These are phyloP conservation scores for Poeciliopsis infans DNA, from an alignment of 2,797 vertebrate species.

Conservation along the genomic window DNA sequence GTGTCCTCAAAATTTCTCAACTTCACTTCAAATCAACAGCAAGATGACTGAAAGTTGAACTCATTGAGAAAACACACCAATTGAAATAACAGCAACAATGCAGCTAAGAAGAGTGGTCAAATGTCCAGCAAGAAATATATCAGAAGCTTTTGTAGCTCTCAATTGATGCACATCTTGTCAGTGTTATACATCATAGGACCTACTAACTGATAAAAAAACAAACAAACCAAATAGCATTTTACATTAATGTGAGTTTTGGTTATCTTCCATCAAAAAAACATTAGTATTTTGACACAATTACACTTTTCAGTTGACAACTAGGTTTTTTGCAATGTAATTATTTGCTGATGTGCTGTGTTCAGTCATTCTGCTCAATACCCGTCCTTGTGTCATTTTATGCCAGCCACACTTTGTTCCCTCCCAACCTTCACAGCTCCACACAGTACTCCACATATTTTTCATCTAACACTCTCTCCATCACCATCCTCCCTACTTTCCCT, in stretches of 20 bases:
- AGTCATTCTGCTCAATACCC: constrained; percentile 2
- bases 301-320: neutral
- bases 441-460: constrained; percentile 38
- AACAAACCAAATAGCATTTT: neutral
- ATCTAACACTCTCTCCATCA: constrained; percentile 51
- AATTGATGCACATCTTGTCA: neutral
- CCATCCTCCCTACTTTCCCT: constrained; percentile 18
- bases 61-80: no score
- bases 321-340: constrained; percentile 19
- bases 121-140: neutral
- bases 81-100: no score
- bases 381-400: constrained; percentile 2
- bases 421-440: constrained; percentile 22
- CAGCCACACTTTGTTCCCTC: constrained; percentile 22
- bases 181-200: neutral
- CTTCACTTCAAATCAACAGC: no score
- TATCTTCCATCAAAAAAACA: neutral
- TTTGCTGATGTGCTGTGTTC: constrained; percentile 16
- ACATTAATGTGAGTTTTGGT: neutral
- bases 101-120: neutral
- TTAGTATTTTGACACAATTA: neutral
- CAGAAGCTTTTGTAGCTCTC: neutral
- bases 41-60: no score
- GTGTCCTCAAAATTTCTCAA: neutral
- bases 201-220: neutral